Evolutionary conservation across 2,797 vertebrate genomes (phyloP), one percentile per base, ranked within the genome.

Genomic region (Pampus argenteus): DNA sequence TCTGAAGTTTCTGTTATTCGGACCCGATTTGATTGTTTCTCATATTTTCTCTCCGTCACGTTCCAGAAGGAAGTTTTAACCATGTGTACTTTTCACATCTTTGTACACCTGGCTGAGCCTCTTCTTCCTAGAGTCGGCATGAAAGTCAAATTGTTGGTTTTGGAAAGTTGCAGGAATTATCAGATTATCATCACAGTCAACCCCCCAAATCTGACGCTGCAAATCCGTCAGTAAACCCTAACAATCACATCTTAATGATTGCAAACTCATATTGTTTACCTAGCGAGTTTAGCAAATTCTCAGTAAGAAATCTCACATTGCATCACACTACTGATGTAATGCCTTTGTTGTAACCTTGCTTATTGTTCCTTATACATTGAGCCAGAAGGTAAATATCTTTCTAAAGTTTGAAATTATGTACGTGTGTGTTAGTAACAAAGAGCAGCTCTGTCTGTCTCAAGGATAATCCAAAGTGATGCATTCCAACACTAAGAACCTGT

Each of bases 401-500:
- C 25, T 22, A 49, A 42, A 66, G 74, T 63, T 40, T 51, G 14
- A 67, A 56, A 67, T 76, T 0, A 68, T 72, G n/a, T 47, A n/a
- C 23, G 44, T 64, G 20, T 58, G 50, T 36, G 48, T 64, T 20
- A 2, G 50, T 40, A 64, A 68, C 40, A 69, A 77, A 68, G 65
- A 52, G 36, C 36, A 22, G 57, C 47, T 47, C 13, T 8, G 31
- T 80, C 28, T 48, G 38, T 20, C 47, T 34, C 10, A n/a, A 66
- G 54, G 42, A 9, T 3, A 3, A 66, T 56, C 52, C 68, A 72
- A 18, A 70, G 29, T 68, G 60, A 65, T 0, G 1, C 55, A 31
- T 71, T 77, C 55, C 81, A 82, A 49, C 72, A 58, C 25, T 0
- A 40, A 66, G 59, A 71, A 82, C 83, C 72, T 83, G 79, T 70